Evolutionary conservation across 2,797 vertebrate species (phyloP).

Genomic region (Clarias pachynema): DNA sequence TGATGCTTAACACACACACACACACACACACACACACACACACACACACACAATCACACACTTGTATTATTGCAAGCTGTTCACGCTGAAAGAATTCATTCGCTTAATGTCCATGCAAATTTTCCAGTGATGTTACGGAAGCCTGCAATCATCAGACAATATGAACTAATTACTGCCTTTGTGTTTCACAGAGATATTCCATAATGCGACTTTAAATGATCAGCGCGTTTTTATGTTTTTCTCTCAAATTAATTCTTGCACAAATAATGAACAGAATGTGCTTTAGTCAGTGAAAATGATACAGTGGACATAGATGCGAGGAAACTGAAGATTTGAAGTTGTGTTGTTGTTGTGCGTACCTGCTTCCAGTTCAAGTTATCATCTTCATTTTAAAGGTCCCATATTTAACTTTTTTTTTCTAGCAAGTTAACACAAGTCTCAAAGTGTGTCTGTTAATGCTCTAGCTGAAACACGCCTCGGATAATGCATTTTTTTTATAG

Average conservation of each 20-base stretch:
- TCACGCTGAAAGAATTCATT: background rate
- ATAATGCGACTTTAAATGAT: background rate
- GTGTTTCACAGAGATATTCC: background rate
- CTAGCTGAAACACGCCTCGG: no score
- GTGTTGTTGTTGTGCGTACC: background rate
- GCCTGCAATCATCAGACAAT: slow-evolving; percentile 23
- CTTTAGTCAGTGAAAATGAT: background rate
- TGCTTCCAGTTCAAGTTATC: background rate
- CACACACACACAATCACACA: background rate
- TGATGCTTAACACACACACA: background rate
- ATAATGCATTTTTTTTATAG: no score
- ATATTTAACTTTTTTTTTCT: no score
- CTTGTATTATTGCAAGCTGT: background rate
- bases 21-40: background rate
- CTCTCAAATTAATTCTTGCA: background rate
- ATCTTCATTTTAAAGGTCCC: background rate
- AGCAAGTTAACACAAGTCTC: no score
- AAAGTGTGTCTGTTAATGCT: no score
- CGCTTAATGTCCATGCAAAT: slow-evolving; percentile 7
- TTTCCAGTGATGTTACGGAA: slow-evolving; percentile 15
- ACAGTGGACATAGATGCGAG: background rate
- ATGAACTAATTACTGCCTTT: slow-evolving; percentile 3
- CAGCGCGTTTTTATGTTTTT: background rate
- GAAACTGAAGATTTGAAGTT: background rate
- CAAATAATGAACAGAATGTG: background rate